phyloP scores from a whole-genome alignment of 2,888 invertebrate genomes.

The Pristionchus entomophagus region DNA sequence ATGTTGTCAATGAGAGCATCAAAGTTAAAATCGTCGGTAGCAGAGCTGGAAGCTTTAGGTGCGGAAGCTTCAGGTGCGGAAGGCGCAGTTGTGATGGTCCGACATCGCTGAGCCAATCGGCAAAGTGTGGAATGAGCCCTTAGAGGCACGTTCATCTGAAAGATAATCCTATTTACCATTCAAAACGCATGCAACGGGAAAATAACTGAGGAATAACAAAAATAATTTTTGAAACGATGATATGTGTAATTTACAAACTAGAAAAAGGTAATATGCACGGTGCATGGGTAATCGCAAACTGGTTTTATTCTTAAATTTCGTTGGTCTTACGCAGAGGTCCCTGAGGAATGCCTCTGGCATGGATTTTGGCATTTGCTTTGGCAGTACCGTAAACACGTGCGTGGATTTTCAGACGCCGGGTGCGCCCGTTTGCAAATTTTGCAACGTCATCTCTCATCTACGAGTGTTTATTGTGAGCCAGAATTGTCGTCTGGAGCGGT shows the following conservation, averaged over 20 bases:
- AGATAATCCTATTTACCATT: background rate
- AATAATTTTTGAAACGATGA: background rate
- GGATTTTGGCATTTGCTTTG: no score
- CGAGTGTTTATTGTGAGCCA: background rate
- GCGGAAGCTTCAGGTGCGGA: background rate
- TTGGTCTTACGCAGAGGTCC: background rate
- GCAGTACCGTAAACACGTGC: background rate
- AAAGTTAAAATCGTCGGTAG: background rate
- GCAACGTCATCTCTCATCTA: no score
- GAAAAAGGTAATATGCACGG: background rate
- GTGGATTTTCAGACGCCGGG: background rate
- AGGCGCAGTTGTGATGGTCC: background rate
- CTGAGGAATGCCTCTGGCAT: background rate
- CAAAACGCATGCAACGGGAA: background rate
- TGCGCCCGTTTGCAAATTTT: no score
- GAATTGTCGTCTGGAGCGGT: background rate
- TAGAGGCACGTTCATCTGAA: constrained; percentile 18
- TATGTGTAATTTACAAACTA: background rate
- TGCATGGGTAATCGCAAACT: no score
- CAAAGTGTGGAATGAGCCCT: background rate
- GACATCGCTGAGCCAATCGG: background rate
- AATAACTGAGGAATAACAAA: background rate
- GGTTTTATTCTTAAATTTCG: background rate
- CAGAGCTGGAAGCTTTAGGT: background rate
- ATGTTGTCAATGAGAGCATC: constrained; percentile 38